phyloP scores from a whole-genome alignment of 2,113 vertebrate species.

The Tragelaphus buxtoni region DNA sequence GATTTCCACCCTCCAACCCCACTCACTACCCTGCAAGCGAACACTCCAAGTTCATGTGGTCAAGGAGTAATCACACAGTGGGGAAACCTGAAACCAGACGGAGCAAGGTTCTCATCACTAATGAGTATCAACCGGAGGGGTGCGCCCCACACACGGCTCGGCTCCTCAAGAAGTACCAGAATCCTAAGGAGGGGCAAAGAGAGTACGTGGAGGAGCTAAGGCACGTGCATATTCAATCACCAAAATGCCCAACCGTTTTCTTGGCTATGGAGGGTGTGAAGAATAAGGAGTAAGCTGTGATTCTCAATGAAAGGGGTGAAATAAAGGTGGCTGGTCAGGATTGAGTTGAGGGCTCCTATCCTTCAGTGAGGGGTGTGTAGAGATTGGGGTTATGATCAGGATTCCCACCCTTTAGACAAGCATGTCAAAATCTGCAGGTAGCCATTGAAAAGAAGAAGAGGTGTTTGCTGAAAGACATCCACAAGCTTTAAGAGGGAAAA shows the following conservation, averaged over 20 bases:
- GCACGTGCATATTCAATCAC: rapidly evolving
- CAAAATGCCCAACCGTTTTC: background rate
- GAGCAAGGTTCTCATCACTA: background rate
- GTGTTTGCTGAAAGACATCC: background rate
- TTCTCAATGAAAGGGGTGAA: background rate
- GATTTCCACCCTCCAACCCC: background rate
- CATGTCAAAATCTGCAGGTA: background rate
- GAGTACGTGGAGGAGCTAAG: background rate
- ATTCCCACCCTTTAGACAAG: background rate
- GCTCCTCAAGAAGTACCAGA: background rate
- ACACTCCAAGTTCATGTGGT: rapidly evolving
- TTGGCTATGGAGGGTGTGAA: background rate
- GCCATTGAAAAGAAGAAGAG: background rate
- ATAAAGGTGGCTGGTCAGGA: background rate
- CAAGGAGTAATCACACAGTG: no score
- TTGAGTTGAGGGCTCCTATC: background rate
- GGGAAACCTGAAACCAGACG: background rate
- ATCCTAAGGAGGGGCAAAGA: background rate
- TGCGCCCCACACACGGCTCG: rapidly evolving
- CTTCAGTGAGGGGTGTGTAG: rapidly evolving
- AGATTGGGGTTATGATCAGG: background rate
- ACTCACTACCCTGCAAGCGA: background rate
- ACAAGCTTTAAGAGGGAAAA: background rate
- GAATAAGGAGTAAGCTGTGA: background rate
- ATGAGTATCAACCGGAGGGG: background rate